These are phyloP conservation scores for Eupithecia subfuscata DNA, from an alignment of 2,888 invertebrate species.

Conservation along the genomic window DNA sequence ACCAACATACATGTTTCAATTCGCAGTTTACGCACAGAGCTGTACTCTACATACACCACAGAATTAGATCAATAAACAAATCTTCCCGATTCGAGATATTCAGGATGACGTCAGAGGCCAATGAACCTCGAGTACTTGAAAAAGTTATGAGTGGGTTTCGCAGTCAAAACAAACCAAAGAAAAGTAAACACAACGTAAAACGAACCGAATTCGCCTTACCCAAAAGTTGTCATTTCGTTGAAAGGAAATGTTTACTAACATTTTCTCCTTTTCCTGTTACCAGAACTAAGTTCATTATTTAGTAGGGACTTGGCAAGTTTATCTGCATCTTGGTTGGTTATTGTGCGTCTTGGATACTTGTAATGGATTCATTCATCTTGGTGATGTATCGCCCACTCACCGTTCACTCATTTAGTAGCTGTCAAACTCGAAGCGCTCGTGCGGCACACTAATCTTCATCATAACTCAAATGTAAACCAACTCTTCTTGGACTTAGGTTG, in stretches of 20 bases:
- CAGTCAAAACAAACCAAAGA: conserved; percentile 72
- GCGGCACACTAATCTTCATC: conserved; percentile 23
- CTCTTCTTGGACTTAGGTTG: conserved; percentile 1
- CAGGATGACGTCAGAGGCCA: conserved; percentile 71
- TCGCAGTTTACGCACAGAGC: conserved; percentile 12
- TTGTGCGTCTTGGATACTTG: conserved; percentile 45
- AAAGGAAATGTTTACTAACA: conserved; percentile 20
- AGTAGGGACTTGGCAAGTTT: conserved; percentile 44
- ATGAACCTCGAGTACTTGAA: conserved; percentile 64
- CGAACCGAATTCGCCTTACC: conserved; percentile 32
- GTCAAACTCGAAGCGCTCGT: conserved; percentile 44
- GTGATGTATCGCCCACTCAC: conserved; percentile 58
- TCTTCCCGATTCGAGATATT: conserved; percentile 21
- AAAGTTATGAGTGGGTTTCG: conserved; percentile 72
- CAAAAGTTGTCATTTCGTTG: conserved; percentile 18
- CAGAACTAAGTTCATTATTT: conserved; percentile 50
- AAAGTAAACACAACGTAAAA: conserved; percentile 42
- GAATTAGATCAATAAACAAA: conserved; percentile 29
- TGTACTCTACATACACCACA: conserved; percentile 10
- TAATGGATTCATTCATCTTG: conserved; percentile 61
- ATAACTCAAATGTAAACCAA: conserved; percentile 27
- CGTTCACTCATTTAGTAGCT: conserved; percentile 58
- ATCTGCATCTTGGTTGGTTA: conserved; percentile 47
- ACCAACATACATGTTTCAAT: not conserved
- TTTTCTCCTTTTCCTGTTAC: conserved; percentile 57